Evolutionary conservation across 2,888 invertebrate genomes (phyloP).

Genomic region (Stegana nigrithorax): DNA sequence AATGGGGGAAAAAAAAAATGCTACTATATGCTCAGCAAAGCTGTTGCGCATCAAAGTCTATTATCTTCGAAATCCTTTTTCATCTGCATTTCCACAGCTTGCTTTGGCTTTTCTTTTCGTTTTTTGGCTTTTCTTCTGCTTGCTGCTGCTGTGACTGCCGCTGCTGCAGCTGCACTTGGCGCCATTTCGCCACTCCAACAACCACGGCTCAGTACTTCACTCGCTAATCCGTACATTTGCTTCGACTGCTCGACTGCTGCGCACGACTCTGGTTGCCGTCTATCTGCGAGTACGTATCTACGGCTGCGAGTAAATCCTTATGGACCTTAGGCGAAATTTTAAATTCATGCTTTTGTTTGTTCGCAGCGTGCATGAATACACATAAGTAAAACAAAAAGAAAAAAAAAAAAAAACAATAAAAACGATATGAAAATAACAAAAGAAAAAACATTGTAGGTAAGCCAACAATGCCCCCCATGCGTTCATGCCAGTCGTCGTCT

Average conservation of each 20-base stretch:
- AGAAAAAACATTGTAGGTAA: too few species aligned
- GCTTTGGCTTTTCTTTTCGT: background rate
- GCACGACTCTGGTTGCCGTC: background rate
- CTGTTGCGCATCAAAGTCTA: constrained; percentile 12
- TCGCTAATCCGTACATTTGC: constrained; percentile 7
- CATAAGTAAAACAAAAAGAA: too few species aligned
- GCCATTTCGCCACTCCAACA: background rate
- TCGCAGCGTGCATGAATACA: too few species aligned
- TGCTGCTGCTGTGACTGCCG: background rate
- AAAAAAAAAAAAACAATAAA: too few species aligned
- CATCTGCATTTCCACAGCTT: background rate
- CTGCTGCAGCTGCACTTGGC: background rate
- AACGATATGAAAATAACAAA: too few species aligned
- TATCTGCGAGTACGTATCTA: background rate
- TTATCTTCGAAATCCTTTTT: constrained; percentile 8
- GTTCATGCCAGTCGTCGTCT: background rate
- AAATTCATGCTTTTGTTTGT: constrained; percentile 11
- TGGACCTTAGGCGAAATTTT: constrained; percentile 5
- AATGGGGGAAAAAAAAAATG: background rate
- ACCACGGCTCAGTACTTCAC: background rate
- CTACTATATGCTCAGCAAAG: background rate
- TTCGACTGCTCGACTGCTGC: background rate
- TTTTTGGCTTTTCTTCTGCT: background rate
- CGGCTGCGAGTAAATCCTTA: constrained; percentile 7
- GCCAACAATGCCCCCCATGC: too few species aligned